These are phyloP conservation scores for Brachypterus glaber DNA, from an alignment of 2,888 invertebrate genomes.

Conservation along the genomic window DNA sequence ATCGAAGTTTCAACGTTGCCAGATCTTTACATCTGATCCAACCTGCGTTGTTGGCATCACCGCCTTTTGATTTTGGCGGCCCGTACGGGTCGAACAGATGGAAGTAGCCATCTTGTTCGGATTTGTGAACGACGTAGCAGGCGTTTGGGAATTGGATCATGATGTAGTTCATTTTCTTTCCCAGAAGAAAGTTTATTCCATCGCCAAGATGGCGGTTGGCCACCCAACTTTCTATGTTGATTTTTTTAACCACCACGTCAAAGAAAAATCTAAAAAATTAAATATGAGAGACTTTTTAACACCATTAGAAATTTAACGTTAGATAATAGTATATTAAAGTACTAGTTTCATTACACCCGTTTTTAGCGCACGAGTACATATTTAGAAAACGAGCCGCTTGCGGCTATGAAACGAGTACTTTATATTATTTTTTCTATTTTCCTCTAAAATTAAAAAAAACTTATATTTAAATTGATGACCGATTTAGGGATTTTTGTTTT, in stretches of 20 bases:
- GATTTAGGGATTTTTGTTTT: no score
- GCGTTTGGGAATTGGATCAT: slow-evolving; percentile 49
- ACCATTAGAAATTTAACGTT: no score
- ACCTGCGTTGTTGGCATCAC: slow-evolving; percentile 32
- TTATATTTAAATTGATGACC: no score
- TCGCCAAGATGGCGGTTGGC: slow-evolving; percentile 38
- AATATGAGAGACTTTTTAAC: no score
- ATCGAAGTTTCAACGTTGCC: slow-evolving; percentile 35
- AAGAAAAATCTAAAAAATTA: no score
- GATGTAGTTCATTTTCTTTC: slow-evolving; percentile 45
- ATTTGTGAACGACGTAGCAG: slow-evolving; percentile 48
- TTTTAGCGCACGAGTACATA: no score
- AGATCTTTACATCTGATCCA: slow-evolving; percentile 44
- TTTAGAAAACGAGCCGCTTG: no score
- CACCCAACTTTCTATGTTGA: slow-evolving; percentile 45
- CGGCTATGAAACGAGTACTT: no score
- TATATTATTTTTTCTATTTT: no score
- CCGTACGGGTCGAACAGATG: slow-evolving; percentile 56
- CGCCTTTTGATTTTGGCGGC: slow-evolving; percentile 14
- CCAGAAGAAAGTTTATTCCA: slow-evolving; percentile 32
- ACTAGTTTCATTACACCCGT: no score
- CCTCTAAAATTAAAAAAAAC: no score
- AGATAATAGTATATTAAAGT: no score
- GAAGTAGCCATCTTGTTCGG: slow-evolving; percentile 42
- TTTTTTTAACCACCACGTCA: slow-evolving; percentile 48